Evolutionary conservation across 1,140 invertebrate genomes (phyloP).

Genomic region (Trachymyrmex septentrionalis): DNA sequence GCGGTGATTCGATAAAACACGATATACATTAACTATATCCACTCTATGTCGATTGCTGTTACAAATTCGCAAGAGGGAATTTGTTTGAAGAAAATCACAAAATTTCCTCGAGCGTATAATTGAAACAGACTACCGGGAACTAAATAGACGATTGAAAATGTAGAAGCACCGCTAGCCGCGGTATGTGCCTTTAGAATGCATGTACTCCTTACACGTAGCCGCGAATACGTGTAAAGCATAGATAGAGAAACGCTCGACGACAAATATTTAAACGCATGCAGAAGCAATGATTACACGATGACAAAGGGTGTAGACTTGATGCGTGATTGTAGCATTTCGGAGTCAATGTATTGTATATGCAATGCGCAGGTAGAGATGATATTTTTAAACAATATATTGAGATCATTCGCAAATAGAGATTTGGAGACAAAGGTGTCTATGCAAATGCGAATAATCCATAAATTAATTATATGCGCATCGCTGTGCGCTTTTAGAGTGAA

Average conservation of each 20-base stretch:
- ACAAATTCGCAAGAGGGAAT: background rate
- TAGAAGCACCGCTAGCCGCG: constrained; percentile 22
- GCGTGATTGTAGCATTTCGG: constrained; percentile 42
- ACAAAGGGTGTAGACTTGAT: constrained; percentile 27
- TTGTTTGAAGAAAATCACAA: background rate
- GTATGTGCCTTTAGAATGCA: constrained; percentile 40
- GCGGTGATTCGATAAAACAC: background rate
- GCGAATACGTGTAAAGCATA: constrained; percentile 57
- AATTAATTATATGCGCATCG: constrained; percentile 1
- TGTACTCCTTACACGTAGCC: constrained; percentile 55
- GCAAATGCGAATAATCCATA: background rate
- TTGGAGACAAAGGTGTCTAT: background rate
- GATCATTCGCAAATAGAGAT: background rate
- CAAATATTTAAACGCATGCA: constrained; percentile 58
- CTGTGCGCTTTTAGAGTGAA: background rate
- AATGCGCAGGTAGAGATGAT: background rate
- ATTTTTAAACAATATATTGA: constrained; percentile 31
- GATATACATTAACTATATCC: background rate
- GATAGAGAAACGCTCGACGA: constrained; percentile 44
- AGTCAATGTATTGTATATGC: constrained; percentile 23
- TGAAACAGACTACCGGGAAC: constrained; percentile 6
- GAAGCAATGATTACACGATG: constrained; percentile 52
- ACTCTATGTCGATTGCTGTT: constrained; percentile 3
- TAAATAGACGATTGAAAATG: constrained; percentile 50
- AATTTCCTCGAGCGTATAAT: constrained; percentile 27